A percentile compares a stretch with the other conserved stretches of the same genome.
Conservation (phyloP, 1,140 invertebrate species). For the Colletes gigas region DNA sequence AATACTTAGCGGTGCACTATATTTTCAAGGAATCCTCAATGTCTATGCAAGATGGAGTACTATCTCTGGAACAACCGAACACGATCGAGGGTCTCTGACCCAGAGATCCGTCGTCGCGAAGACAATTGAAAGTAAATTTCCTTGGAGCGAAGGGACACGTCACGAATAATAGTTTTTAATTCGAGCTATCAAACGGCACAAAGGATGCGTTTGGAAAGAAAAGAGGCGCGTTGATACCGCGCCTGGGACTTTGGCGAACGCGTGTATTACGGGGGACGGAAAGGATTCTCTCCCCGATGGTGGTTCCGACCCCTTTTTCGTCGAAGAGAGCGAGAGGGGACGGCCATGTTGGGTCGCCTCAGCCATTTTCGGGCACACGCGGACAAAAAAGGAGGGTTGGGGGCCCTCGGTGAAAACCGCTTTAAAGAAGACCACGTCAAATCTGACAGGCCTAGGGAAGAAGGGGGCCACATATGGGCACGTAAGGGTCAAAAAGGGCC, state of each 20-base stretch:
- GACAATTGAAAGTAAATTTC: constrained; percentile 25
- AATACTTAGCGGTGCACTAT: too few species aligned
- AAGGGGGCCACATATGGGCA: constrained; percentile 56
- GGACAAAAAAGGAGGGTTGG: constrained; percentile 64
- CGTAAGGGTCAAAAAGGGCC: constrained; percentile 47
- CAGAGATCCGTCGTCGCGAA: neutral
- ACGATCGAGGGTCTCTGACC: too few species aligned
- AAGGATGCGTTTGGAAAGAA: constrained; percentile 44
- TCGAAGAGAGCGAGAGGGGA: constrained; percentile 11
- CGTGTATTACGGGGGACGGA: constrained; percentile 18
- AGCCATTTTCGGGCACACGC: constrained; percentile 67
- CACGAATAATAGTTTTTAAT: constrained; percentile 33
- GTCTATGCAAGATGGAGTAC: too few species aligned
- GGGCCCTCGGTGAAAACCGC: constrained; percentile 64
- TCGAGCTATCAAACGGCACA: constrained; percentile 50
- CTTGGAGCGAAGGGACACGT: neutral
- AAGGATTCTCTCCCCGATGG: neutral
- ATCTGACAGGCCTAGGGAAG: constrained; percentile 66
- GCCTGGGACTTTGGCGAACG: neutral
- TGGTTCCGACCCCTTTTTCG: constrained; percentile 38
- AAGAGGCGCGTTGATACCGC: constrained; percentile 17
- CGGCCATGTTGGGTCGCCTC: constrained; percentile 70
- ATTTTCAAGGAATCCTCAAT: too few species aligned
- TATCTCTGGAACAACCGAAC: too few species aligned
- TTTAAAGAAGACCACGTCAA: constrained; percentile 69